A percentile compares a stretch with the other conserved stretches of the same genome.
Conservation (phyloP, 2,113 vertebrate genomes). For the Oncorhynchus kisutch region DNA sequence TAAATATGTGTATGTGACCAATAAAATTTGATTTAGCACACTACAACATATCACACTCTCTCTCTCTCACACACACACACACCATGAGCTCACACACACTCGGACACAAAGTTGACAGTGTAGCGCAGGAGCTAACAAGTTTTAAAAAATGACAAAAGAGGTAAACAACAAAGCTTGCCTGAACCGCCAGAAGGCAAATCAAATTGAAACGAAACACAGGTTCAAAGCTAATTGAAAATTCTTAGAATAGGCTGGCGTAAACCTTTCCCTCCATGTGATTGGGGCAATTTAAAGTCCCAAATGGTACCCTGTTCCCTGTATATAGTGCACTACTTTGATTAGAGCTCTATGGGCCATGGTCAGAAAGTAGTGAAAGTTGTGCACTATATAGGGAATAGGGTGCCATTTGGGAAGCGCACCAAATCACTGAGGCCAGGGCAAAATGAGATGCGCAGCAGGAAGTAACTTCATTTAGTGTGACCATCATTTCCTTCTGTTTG, state of each 20-base stretch:
- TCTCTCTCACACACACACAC: background rate
- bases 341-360: too few species aligned
- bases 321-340: too few species aligned
- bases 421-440: constrained; percentile 20
- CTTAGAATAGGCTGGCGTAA: constrained; percentile 40
- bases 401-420: background rate
- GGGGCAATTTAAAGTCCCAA: background rate
- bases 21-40: too few species aligned
- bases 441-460: background rate
- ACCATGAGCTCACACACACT: background rate
- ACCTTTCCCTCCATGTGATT: constrained; percentile 41
- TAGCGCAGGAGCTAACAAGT: background rate
- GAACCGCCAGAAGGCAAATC: constrained; percentile 22
- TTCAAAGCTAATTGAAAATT: constrained; percentile 32
- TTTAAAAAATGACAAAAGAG: constrained; percentile 13
- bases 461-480: background rate
- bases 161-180: constrained; percentile 9
- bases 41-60: background rate
- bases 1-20: too few species aligned
- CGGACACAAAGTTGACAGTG: constrained; percentile 6
- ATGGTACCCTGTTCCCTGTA: too few species aligned
- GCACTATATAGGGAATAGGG: too few species aligned
- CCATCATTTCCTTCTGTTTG: background rate
- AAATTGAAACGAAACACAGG: constrained; percentile 7
- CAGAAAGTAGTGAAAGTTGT: too few species aligned